Evolutionary conservation across 2,888 invertebrate genomes (phyloP).

Genomic region (Campaea margaritaria): DNA sequence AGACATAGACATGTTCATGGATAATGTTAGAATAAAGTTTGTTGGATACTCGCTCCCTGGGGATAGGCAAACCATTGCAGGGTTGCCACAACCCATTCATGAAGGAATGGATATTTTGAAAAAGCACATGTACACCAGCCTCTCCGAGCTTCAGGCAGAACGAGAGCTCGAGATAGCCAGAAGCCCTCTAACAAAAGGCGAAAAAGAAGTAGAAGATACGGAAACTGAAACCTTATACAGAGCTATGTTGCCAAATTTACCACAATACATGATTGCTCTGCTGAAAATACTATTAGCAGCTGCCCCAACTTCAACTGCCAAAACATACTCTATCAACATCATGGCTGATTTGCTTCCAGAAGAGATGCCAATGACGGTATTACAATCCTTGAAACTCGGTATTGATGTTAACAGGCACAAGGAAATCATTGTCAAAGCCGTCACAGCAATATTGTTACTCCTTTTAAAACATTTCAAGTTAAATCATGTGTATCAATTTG

Average conservation of each 20-base stretch:
- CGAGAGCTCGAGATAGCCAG: conserved; percentile 96
- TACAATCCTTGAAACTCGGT: conserved; percentile 97
- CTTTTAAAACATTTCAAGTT: conserved; percentile 98
- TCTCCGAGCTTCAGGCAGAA: conserved; percentile 96
- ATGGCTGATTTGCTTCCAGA: conserved; percentile 99
- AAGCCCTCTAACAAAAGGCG: conserved; percentile 94
- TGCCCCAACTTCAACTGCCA: conserved; percentile 99
- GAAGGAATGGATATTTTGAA: conserved; percentile 97
- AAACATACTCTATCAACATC: conserved; percentile 98
- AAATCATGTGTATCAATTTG: conserved; percentile 99
- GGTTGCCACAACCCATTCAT: conserved; percentile 98
- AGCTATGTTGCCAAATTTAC: conserved; percentile 97
- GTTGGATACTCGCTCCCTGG: conserved; percentile 96
- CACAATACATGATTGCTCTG: conserved; percentile 98
- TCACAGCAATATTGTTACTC: conserved; percentile 94
- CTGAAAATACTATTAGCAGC: conserved; percentile 98
- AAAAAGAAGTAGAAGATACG: conserved; percentile 91
- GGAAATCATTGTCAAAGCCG: conserved; percentile 98
- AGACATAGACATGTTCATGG: conserved; percentile 96
- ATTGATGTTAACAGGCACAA: conserved; percentile 99
- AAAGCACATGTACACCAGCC: conserved; percentile 96
- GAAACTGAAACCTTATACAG: conserved; percentile 96
- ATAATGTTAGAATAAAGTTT: conserved; percentile 96
- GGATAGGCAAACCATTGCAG: conserved; percentile 95
- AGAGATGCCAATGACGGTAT: conserved; percentile 98